Evolutionary conservation across 2,113 vertebrate genomes (phyloP).

Genomic region (Empidonax traillii): DNA sequence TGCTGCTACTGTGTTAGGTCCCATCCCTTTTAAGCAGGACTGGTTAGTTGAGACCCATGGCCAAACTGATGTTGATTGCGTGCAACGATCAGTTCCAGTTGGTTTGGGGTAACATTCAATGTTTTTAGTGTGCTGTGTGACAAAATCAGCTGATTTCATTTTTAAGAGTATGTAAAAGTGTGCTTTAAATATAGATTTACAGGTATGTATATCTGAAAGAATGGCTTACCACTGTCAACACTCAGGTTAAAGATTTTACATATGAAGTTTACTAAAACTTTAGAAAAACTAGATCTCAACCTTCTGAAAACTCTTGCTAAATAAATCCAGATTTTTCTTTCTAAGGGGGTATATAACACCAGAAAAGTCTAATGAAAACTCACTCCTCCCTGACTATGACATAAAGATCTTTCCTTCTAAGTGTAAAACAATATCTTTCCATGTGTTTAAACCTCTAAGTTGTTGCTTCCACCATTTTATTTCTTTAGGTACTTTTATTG

Average conservation of each 20-base stretch:
- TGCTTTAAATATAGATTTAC: not conserved
- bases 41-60: not conserved
- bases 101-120: not conserved
- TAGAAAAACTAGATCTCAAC: not conserved
- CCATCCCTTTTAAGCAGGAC: not conserved
- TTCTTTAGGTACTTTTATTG: slow-evolving; percentile 35
- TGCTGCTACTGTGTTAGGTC: not conserved
- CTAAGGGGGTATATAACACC: not conserved
- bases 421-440: not conserved
- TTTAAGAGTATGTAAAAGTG: not conserved
- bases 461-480: not conserved
- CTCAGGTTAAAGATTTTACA: not conserved
- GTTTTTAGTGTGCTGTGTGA: not conserved
- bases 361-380: not conserved
- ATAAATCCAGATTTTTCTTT: not conserved
- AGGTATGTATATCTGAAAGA: not conserved
- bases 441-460: not conserved
- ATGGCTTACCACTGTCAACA: not conserved
- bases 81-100: not conserved
- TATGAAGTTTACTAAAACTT: not conserved
- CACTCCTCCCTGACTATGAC: not conserved
- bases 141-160: not conserved
- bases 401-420: not conserved
- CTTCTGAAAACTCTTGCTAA: not conserved
- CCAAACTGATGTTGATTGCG: not conserved